A percentile compares a stretch with the other conserved stretches of the same genome.
Conservation (phyloP, 2,888 invertebrate species). For the Limnephilus lunatus region DNA sequence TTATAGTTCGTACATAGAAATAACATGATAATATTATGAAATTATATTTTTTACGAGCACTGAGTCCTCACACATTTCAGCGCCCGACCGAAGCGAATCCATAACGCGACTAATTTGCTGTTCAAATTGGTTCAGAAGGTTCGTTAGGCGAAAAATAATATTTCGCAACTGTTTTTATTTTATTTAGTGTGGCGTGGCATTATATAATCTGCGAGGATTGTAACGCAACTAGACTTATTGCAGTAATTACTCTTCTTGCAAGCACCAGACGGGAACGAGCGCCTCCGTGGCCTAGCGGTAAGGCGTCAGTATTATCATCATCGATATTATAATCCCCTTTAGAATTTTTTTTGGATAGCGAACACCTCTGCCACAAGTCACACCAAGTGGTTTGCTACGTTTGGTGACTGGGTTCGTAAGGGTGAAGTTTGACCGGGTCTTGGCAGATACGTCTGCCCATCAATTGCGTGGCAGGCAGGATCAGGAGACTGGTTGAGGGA, state of each 20-base stretch:
- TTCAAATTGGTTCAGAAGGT: neutral
- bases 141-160: neutral
- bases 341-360: too few species aligned
- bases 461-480: too few species aligned
- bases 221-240: neutral
- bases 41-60: neutral
- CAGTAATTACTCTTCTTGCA: neutral
- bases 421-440: too few species aligned
- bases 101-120: neutral
- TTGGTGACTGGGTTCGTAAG: too few species aligned
- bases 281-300: neutral
- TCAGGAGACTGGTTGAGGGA: too few species aligned
- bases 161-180: conserved; percentile 2
- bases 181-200: neutral
- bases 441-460: too few species aligned
- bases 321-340: neutral
- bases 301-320: neutral
- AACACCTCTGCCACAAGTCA: too few species aligned
- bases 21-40: neutral
- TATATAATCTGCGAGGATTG: conserved; percentile 13
- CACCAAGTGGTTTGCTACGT: too few species aligned
- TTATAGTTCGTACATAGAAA: neutral
- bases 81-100: neutral
- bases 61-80: neutral
- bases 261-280: neutral